Conservation (phyloP, 1,140 invertebrate species). For the Brachionus rubens region DNA sequence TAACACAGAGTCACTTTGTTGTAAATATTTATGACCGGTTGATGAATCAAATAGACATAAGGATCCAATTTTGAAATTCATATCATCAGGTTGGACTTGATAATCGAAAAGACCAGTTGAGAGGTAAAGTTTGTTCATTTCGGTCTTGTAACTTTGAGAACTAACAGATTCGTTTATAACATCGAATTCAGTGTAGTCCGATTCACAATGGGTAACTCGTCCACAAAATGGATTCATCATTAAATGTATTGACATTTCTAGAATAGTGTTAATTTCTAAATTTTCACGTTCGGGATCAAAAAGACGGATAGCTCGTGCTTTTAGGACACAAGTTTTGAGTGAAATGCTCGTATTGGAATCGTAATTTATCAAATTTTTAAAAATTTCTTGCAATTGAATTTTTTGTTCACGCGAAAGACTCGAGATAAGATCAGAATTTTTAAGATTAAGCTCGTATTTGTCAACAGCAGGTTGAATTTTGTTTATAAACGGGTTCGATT, state of each 20-base stretch:
- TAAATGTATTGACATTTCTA: constrained; percentile 6
- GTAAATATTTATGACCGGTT: neutral
- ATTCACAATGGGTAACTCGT: neutral
- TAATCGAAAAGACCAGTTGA: neutral
- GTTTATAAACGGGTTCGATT: neutral
- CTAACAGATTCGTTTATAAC: neutral
- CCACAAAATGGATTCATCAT: neutral
- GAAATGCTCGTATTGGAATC: neutral
- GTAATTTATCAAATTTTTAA: constrained; percentile 13
- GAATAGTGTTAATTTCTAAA: constrained; percentile 4
- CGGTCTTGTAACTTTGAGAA: neutral
- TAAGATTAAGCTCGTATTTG: constrained; percentile 6
- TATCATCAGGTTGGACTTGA: neutral
- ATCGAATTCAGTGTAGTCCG: constrained; percentile 5
- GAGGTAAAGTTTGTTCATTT: constrained; percentile 9
- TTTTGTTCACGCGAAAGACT: neutral
- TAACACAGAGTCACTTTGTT: neutral
- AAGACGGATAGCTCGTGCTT: neutral
- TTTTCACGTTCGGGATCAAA: neutral
- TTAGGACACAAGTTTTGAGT: neutral
- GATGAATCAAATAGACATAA: constrained; percentile 13
- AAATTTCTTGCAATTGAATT: neutral
- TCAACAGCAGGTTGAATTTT: neutral
- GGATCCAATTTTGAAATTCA: neutral
- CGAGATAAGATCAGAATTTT: neutral